These are phyloP conservation scores for Eurystomus gularis DNA, from an alignment of 2,113 vertebrate genomes.

Conservation along the genomic window DNA sequence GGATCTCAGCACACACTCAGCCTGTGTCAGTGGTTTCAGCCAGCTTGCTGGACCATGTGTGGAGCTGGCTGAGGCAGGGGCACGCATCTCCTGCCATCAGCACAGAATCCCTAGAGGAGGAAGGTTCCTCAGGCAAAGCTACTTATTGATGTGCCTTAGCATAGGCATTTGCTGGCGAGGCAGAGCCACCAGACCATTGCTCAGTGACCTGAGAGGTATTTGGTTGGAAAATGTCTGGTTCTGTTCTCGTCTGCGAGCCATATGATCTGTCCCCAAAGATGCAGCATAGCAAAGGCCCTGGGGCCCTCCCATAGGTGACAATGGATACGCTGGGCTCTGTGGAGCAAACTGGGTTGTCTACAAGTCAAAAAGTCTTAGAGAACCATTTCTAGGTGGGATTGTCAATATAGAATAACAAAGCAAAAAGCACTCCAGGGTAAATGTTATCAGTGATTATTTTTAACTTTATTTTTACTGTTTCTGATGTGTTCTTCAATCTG, in stretches of 20 bases:
- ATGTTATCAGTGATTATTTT: constrained; percentile 60
- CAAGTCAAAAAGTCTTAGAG: constrained; percentile 52
- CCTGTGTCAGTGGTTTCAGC: neutral
- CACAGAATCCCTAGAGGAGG: neutral
- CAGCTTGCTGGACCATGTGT: neutral
- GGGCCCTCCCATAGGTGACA: constrained; percentile 54
- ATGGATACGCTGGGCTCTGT: neutral
- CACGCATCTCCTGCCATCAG: neutral
- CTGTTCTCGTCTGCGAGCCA: constrained; percentile 63
- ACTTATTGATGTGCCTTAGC: neutral
- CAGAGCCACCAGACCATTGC: constrained; percentile 68
- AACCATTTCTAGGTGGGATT: constrained; percentile 41
- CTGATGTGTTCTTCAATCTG: constrained; percentile 64
- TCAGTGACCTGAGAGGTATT: constrained; percentile 71
- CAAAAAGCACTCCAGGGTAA: constrained; percentile 39
- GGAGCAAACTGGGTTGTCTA: constrained; percentile 6
- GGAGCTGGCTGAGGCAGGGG: neutral
- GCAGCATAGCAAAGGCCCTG: neutral
- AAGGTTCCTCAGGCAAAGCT: constrained; percentile 43
- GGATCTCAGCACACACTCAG: neutral
- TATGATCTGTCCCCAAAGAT: constrained; percentile 51
- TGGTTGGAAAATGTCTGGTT: constrained; percentile 66
- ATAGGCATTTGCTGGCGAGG: constrained; percentile 29
- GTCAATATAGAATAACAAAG: constrained; percentile 55
- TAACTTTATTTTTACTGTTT: constrained; percentile 53